Conservation (phyloP, 2,888 invertebrate genomes). For the Osedax fenrisi region DNA sequence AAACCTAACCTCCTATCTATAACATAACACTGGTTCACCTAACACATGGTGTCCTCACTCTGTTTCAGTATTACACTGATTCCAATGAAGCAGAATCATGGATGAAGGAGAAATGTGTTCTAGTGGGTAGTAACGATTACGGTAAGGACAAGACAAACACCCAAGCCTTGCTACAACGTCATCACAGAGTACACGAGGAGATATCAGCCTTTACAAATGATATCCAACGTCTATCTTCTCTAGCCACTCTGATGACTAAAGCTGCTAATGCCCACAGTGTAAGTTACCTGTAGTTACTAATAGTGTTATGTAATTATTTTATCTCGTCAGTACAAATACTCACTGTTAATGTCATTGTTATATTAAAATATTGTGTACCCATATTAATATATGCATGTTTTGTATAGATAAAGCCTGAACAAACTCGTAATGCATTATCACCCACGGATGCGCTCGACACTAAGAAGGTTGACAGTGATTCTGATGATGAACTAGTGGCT, state of each 20-base stretch:
- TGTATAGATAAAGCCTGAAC: neutral
- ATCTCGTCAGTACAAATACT: constrained; percentile 59
- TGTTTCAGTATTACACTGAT: constrained; percentile 72
- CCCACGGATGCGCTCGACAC: constrained; percentile 82
- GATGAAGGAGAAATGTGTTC: constrained; percentile 85
- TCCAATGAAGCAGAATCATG: constrained; percentile 94
- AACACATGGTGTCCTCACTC: too few relatives aligned
- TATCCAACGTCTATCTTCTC: constrained; percentile 66
- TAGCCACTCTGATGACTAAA: constrained; percentile 56
- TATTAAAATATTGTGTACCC: too few relatives aligned
- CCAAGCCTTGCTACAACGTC: constrained; percentile 69
- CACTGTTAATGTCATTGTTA: too few relatives aligned
- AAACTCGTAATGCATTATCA: neutral
- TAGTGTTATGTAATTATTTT: neutral
- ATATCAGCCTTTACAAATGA: constrained; percentile 71
- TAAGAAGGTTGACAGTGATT: constrained; percentile 55
- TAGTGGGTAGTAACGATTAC: constrained; percentile 76
- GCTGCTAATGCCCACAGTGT: constrained; percentile 54
- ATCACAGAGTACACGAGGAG: constrained; percentile 74
- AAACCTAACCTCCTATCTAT: too few relatives aligned
- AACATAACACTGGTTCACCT: too few relatives aligned
- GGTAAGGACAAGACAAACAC: constrained; percentile 84
- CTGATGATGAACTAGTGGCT: neutral
- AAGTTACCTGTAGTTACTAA: constrained; percentile 33
- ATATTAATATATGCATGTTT: too few relatives aligned